phyloP scores from a whole-genome alignment of 2,888 invertebrate genomes.

The Tachina grossa region DNA sequence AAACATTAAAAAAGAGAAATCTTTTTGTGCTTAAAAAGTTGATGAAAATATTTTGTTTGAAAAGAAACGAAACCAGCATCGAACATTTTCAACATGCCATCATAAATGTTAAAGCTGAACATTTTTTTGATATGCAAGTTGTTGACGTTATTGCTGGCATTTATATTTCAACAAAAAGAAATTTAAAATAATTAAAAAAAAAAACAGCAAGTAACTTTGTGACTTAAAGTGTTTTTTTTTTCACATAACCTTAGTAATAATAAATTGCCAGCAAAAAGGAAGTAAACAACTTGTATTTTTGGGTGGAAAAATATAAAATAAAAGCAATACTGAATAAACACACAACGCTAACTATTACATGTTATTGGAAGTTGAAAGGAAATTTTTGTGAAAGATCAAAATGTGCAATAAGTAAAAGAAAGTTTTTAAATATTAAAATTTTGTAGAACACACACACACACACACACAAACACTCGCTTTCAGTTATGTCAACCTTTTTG shows the following conservation, averaged over 20 bases:
- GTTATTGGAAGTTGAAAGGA: neutral
- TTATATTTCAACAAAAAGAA: neutral
- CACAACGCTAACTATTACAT: neutral
- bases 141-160: conserved; percentile 13
- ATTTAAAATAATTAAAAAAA: neutral
- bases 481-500: neutral
- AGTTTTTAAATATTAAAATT: conserved; percentile 38
- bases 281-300: neutral
- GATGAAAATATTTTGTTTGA: conserved; percentile 36
- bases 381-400: conserved; percentile 6
- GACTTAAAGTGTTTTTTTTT: neutral
- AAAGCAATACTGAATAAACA: conserved; percentile 4
- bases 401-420: conserved; percentile 13
- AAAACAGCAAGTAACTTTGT: conserved; percentile 12
- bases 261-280: conserved; percentile 20
- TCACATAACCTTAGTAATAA: conserved; percentile 18
- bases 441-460: neutral
- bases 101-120: conserved; percentile 42
- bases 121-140: conserved; percentile 37
- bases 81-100: conserved; percentile 39
- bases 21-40: conserved; percentile 23
- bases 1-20: neutral
- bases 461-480: neutral
- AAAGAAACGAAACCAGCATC: conserved; percentile 32
- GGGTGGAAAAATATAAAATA: conserved; percentile 16